These are phyloP conservation scores for Odontocolon sp. DNA, from an alignment of 2,888 invertebrate genomes.

Conservation along the genomic window DNA sequence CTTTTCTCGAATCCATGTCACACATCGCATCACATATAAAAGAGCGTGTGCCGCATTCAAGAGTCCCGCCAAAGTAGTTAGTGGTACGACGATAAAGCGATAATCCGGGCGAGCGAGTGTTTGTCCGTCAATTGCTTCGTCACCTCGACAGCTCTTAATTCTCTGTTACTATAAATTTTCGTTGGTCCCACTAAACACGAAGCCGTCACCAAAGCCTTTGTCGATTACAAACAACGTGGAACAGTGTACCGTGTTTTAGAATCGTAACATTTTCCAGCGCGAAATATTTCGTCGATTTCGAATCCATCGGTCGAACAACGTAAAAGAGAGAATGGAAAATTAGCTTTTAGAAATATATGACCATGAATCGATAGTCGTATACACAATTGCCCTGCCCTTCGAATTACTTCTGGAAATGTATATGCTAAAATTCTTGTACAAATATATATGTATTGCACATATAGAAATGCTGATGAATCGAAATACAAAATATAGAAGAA, in stretches of 20 bases:
- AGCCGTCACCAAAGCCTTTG: neutral
- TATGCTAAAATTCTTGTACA: neutral
- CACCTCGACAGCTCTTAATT: constrained; percentile 34
- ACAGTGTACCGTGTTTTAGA: neutral
- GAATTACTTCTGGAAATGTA: constrained; percentile 31
- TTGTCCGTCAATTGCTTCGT: constrained; percentile 47
- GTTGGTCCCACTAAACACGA: too few species aligned
- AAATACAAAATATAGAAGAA: too few species aligned
- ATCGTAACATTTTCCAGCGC: neutral
- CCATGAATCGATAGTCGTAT: constrained; percentile 23
- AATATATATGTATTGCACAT: too few species aligned
- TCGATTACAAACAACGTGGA: too few species aligned
- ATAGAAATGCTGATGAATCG: too few species aligned
- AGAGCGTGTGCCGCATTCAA: constrained; percentile 19
- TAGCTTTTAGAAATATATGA: constrained; percentile 24
- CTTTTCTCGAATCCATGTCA: constrained; percentile 62
- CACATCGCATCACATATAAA: constrained; percentile 23
- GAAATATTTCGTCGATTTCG: neutral
- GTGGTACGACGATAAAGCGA: constrained; percentile 50
- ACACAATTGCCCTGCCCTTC: constrained; percentile 34
- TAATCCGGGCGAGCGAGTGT: constrained; percentile 40
- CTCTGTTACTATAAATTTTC: too few species aligned
- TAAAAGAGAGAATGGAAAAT: constrained; percentile 29
- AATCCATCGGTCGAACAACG: neutral
- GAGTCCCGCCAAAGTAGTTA: constrained; percentile 35